Evolutionary conservation across 2,113 vertebrate genomes (phyloP), one percentile per base, ranked within the genome.

Genomic region (Tretioscincus oriximinensis): DNA sequence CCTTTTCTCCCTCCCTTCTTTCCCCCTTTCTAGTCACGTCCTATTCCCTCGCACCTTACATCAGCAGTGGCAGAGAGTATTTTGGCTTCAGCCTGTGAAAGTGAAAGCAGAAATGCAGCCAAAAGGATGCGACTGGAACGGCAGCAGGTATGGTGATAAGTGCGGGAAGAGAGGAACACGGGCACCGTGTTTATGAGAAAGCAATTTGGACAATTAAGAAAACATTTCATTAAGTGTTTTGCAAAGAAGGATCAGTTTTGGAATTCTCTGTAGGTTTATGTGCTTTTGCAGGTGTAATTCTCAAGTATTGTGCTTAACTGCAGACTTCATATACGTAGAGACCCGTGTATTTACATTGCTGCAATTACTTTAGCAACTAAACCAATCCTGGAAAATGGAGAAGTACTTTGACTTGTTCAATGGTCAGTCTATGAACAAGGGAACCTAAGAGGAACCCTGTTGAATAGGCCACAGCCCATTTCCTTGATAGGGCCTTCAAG

Each of bases 1-100:
- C 12, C 65, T 12, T 14, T 29, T 11, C 14, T 66, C 71, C 84
- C 51, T 79, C 88, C 77, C 89, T 86, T 83, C 82, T 87, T 67
- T 41, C 92, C 89, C 94, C 87, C 94, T 81, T 85, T 90, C 88
- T 94, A 97, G 96, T 96, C 95, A 90, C 95, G 96, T 90, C 95
- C 96, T 92, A 96, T 96, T 88, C 96, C 96, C 91, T 96, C 96
- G 91, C 96, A 96, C 92, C 96, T 96, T 92, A 96, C 96, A 93
- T 96, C 96, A 92, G 96, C 95, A 94, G 96, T 96, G 91, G 96
- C 96, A 88, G 96, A 97, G 94, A 97, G 95, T 91, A 97, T 96
- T 90, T 93, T 97, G 95, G 96, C 95, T 86, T 96, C 95, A 58
- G 96, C 96, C 89, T 97, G 96, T 91, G 96, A 97, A 90, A 97